Evolutionary conservation across 2,113 vertebrate species (phyloP).

Genomic region (Myotis yumanensis): DNA sequence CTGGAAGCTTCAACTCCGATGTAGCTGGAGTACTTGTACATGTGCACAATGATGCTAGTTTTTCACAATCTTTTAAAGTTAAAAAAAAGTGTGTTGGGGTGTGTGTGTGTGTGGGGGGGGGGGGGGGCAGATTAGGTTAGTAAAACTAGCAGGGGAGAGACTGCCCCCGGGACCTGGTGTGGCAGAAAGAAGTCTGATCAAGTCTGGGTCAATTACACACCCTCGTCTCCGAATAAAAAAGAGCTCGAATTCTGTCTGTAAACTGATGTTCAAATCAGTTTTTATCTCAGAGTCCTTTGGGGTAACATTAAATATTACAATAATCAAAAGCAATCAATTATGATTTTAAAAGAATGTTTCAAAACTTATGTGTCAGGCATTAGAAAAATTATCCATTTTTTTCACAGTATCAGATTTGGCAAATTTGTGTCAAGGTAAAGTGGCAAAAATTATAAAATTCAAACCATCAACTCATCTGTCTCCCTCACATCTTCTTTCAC

Average conservation of each 20-base stretch:
- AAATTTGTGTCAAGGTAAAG: slow-evolving; percentile 81
- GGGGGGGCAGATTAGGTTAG: neutral
- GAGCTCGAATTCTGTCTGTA: slow-evolving; percentile 70
- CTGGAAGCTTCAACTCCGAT: slow-evolving; percentile 34
- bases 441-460: slow-evolving; percentile 84
- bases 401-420: slow-evolving; percentile 84
- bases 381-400: slow-evolving; percentile 80
- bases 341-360: slow-evolving; percentile 76
- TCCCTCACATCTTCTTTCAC: slow-evolving; percentile 83
- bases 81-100: neutral
- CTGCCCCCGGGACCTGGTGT: slow-evolving; percentile 27
- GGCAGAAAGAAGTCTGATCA: slow-evolving; percentile 44
- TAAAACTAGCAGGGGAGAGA: slow-evolving; percentile 54
- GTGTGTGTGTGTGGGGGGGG: too few species aligned
- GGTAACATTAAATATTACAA: slow-evolving; percentile 75
- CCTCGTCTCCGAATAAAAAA: slow-evolving; percentile 58
- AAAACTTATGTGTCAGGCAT: slow-evolving; percentile 77
- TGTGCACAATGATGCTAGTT: slow-evolving; percentile 44
- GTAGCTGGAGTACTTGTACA: slow-evolving; percentile 39
- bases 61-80: slow-evolving; percentile 61
- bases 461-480: slow-evolving; percentile 85
- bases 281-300: slow-evolving; percentile 80
- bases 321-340: slow-evolving; percentile 71
- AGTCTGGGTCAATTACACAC: slow-evolving; percentile 55
- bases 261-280: slow-evolving; percentile 72